Evolutionary conservation across 2,888 invertebrate genomes (phyloP), one percentile per base, ranked within the genome.

Genomic region (Cataglyphis rosenhaueri): DNA sequence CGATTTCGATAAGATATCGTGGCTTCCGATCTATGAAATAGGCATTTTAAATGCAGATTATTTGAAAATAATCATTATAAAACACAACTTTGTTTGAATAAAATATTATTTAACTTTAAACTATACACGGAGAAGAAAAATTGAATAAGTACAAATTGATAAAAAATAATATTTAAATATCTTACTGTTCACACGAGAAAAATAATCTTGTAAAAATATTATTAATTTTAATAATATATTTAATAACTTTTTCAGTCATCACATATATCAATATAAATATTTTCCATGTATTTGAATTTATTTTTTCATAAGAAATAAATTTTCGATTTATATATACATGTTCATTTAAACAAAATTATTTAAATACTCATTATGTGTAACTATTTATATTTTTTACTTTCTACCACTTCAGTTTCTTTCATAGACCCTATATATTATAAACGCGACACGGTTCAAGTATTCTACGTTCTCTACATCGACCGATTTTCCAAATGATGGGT

Each of bases 401-500:
- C 48, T 6, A n/a, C 48, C 48, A 41, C 9, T 21, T 38, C n/a
- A n/a, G 15, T 12, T 44, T 29, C 41, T 29, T 25, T 25, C 21
- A 35, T 62, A 32, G 48, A 18, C n/a, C 12, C 32, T 25, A 21
- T 2, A 10, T 9, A 35, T 38, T 76, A 21, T 59, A 32, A 41
- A 75, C 38, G 52, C 35, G 38, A 62, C 8, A 62, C 10, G 41
- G 66, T 52, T 55, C 15, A 57, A 64, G 52, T 15, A 32, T 4
- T 35, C 32, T 10, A 48, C 10, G n/a, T 12, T 61, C 41, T 68
- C 41, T 68, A 41, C 25, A 29, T 55, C 55, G 21, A 55, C 38
- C 12, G 76, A 38, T 66, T 57, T 65, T 76, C 66, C 66, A 55
- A 59, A 21, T 59, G 81, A 73, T 52, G 74, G 25, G 35, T 38